Evolutionary conservation across 2,113 vertebrate species (phyloP).

Genomic region (Melanerpes formicivorus): DNA sequence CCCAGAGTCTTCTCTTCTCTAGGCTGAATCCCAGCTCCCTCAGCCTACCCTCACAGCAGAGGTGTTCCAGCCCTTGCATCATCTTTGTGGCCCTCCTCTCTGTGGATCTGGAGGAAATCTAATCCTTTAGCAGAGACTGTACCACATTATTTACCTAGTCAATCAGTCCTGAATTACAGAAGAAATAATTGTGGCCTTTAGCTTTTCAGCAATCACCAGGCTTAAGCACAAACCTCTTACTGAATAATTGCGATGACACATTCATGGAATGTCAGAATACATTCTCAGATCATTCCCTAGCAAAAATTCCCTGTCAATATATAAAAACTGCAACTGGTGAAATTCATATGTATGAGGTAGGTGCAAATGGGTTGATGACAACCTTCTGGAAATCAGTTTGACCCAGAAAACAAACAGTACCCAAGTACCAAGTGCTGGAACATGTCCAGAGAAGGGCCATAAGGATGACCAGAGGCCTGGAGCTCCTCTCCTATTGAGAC

Average conservation of each 20-base stretch:
- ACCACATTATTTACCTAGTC: neutral
- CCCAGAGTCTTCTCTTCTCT: too few relatives aligned
- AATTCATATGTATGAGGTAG: neutral
- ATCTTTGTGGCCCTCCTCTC: neutral
- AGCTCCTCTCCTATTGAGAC: too few relatives aligned
- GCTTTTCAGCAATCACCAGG: neutral
- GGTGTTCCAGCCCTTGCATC: too few relatives aligned
- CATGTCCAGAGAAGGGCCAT: too few relatives aligned
- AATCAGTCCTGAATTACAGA: neutral
- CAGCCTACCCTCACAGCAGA: too few relatives aligned
- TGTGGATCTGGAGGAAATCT: neutral
- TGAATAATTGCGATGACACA: neutral
- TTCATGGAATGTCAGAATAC: neutral
- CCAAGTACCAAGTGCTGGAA: neutral
- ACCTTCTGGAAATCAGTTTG: neutral
- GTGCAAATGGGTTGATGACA: neutral
- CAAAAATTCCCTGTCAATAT: neutral
- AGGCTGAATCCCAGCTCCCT: too few relatives aligned
- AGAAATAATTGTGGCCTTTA: conserved; percentile 14
- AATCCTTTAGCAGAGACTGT: neutral
- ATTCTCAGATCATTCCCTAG: neutral
- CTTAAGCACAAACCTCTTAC: neutral
- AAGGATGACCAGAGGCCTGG: too few relatives aligned
- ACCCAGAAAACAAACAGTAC: neutral
- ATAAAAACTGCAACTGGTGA: neutral